Evolutionary conservation across 2,113 vertebrate species (phyloP).

Genomic region (Gadus chalcogrammus): DNA sequence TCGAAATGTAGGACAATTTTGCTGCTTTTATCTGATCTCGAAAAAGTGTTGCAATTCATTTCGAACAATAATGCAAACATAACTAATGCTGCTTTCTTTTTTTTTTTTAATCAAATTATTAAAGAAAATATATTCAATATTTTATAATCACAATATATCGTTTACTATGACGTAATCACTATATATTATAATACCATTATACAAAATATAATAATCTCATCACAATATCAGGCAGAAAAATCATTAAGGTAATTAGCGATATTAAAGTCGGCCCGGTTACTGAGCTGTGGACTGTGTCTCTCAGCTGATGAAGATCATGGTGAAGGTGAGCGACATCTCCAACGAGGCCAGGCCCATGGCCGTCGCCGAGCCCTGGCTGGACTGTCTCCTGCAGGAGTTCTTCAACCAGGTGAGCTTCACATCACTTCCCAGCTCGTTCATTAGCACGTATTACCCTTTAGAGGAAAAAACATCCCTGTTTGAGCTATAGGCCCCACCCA

Average conservation of each 20-base stretch:
- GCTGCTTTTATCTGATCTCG: no score
- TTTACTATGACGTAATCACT: no score
- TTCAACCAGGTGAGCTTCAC: conserved; percentile 69
- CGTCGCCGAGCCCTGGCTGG: conserved; percentile 75
- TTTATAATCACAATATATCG: no score
- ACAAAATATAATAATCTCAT: background rate
- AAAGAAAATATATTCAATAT: no score
- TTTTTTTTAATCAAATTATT: no score
- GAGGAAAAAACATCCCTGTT: background rate
- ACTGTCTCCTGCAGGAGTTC: conserved; percentile 77
- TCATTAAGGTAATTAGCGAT: background rate
- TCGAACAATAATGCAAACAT: no score
- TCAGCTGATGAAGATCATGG: conserved; percentile 74
- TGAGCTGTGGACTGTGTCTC: background rate
- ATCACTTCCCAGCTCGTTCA: background rate
- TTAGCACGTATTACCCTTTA: no score
- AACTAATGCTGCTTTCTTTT: no score
- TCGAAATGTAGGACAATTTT: no score
- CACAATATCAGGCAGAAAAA: background rate
- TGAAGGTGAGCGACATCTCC: conserved; percentile 78
- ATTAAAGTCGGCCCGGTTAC: background rate
- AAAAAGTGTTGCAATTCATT: no score
- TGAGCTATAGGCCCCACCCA: no score
- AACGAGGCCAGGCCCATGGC: conserved; percentile 73
- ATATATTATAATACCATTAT: no score